These are phyloP conservation scores for Liposcelis brunnea DNA, from an alignment of 2,888 invertebrate species.

Conservation along the genomic window DNA sequence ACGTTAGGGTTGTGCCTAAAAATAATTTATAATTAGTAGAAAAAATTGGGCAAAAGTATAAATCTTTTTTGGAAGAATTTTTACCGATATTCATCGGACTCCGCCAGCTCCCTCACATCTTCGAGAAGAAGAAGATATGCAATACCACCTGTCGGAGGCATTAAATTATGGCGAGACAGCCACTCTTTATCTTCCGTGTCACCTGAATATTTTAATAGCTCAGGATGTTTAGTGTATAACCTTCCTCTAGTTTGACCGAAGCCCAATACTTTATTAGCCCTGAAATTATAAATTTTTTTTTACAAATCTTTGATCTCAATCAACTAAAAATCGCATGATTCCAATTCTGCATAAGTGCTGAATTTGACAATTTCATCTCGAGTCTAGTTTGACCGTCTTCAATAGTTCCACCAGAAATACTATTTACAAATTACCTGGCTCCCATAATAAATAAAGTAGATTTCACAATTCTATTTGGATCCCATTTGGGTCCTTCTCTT, in stretches of 20 bases:
- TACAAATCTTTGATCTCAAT: no score
- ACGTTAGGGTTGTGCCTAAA: conserved; percentile 38
- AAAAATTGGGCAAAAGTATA: neutral
- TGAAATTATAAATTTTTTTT: no score
- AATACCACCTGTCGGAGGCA: conserved; percentile 61
- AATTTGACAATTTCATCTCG: no score
- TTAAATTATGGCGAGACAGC: conserved; percentile 56
- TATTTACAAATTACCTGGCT: conserved; percentile 32
- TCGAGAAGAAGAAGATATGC: conserved; percentile 62
- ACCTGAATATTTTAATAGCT: conserved; percentile 56
- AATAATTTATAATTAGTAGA: conserved; percentile 7
- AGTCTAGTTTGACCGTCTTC: no score
- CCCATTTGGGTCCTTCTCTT: conserved; percentile 50
- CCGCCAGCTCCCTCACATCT: conserved; percentile 56
- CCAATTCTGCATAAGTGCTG: no score
- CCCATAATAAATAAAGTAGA: conserved; percentile 69
- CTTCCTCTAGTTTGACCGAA: conserved; percentile 58
- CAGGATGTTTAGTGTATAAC: conserved; percentile 59
- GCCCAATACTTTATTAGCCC: conserved; percentile 32
- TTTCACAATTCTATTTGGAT: conserved; percentile 47
- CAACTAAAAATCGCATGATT: no score
- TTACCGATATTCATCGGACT: conserved; percentile 47
- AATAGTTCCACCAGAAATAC: no score
- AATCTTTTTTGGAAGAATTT: conserved; percentile 7
- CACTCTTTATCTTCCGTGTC: conserved; percentile 68